Evolutionary conservation across 1,140 invertebrate species (phyloP).

Genomic region (Monomorium pharaonis): DNA sequence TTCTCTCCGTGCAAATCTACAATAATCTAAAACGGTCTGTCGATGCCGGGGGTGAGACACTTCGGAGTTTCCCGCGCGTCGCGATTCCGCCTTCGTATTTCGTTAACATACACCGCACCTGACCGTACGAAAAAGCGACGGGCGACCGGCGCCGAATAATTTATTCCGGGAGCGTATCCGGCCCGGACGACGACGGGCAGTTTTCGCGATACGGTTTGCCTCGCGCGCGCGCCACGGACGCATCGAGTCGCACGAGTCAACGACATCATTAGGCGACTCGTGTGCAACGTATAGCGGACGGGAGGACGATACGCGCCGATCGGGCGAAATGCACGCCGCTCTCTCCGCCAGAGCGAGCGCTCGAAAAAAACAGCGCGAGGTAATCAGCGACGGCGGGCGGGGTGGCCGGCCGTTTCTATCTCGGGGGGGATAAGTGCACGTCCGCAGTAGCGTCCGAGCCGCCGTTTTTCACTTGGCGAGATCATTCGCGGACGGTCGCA

Average conservation of each 20-base stretch:
- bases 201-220: constrained; percentile 47
- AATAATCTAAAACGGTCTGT: too few species aligned
- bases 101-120: constrained; percentile 44
- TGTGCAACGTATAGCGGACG: constrained; percentile 15
- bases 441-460: background rate
- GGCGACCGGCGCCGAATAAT: constrained; percentile 56
- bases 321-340: constrained; percentile 48
- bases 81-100: constrained; percentile 34
- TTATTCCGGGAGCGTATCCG: constrained; percentile 57
- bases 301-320: constrained; percentile 29
- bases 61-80: background rate
- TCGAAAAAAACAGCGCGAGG: background rate
- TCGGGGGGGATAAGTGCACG: constrained; percentile 46
- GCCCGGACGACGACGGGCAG: constrained; percentile 14
- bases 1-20: too few species aligned
- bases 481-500: too few species aligned
- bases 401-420: constrained; percentile 18
- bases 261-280: constrained; percentile 57
- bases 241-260: constrained; percentile 52
- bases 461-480: too few species aligned
- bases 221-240: constrained; percentile 13
- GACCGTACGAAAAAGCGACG: background rate
- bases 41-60: too few species aligned
- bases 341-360: constrained; percentile 4
- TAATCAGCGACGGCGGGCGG: background rate